Evolutionary conservation across 2,888 invertebrate species (phyloP).

Genomic region (Belgica antarctica): DNA sequence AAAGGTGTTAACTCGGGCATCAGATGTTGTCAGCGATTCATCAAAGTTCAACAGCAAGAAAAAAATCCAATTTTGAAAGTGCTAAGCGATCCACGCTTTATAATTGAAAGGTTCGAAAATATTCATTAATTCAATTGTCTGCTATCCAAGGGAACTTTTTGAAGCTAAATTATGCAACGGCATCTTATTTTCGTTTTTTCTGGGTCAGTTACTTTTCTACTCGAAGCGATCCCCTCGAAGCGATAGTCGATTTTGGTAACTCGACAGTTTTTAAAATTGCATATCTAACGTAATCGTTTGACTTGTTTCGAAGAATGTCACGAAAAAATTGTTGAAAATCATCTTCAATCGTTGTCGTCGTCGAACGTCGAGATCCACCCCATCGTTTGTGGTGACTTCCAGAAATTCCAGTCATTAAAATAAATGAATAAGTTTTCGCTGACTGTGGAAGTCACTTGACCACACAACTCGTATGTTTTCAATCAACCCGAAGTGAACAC

Average conservation of each 20-base stretch:
- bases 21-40: background rate
- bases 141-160: background rate
- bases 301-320: background rate
- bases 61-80: background rate
- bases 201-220: constrained; percentile 12
- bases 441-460: background rate
- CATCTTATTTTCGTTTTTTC: background rate
- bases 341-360: background rate
- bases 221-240: background rate
- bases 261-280: constrained; percentile 16
- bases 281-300: background rate
- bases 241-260: background rate
- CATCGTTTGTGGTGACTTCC: too few species aligned
- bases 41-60: background rate
- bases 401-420: background rate
- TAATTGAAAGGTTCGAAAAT: background rate
- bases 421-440: background rate
- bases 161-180: background rate
- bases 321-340: background rate
- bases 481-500: too few species aligned
- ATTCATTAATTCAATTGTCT: background rate
- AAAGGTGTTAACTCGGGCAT: background rate
- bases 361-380: too few species aligned
- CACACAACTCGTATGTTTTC: background rate
- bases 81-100: background rate